Conservation (phyloP, 2,113 vertebrate genomes). For the Oreamnos americanus region DNA sequence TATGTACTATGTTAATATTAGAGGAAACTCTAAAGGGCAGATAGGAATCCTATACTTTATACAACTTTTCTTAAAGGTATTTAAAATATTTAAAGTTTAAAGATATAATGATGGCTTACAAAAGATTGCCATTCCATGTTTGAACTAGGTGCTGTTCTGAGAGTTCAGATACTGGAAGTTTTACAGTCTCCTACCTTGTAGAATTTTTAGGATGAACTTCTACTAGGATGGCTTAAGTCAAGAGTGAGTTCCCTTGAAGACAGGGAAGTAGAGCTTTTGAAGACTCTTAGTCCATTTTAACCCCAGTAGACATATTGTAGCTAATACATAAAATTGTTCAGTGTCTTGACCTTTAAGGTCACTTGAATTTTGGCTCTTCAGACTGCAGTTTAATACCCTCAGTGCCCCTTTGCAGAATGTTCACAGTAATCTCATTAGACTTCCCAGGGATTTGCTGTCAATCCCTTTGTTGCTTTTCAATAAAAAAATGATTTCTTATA, state of each 20-base stretch:
- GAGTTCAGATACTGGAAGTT: not conserved
- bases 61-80: not conserved
- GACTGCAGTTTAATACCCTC: not conserved
- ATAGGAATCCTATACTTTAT: not conserved
- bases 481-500: not conserved
- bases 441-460: not conserved
- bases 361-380: not conserved
- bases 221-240: not conserved
- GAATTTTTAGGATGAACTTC: not conserved
- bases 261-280: not conserved
- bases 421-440: not conserved
- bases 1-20: not conserved
- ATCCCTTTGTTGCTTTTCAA: not conserved
- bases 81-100: not conserved
- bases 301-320: not conserved
- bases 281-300: not conserved
- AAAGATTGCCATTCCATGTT: not conserved
- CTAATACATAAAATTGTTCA: not conserved
- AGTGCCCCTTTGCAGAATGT: not conserved
- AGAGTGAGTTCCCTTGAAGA: not conserved
- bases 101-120: not conserved
- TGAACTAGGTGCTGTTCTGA: not conserved
- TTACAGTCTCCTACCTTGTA: not conserved
- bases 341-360: not conserved
- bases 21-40: not conserved